Evolutionary conservation across 2,113 vertebrate genomes (phyloP), one percentile per base, ranked within the genome.

Genomic region (Trichomycterus rosablanca): DNA sequence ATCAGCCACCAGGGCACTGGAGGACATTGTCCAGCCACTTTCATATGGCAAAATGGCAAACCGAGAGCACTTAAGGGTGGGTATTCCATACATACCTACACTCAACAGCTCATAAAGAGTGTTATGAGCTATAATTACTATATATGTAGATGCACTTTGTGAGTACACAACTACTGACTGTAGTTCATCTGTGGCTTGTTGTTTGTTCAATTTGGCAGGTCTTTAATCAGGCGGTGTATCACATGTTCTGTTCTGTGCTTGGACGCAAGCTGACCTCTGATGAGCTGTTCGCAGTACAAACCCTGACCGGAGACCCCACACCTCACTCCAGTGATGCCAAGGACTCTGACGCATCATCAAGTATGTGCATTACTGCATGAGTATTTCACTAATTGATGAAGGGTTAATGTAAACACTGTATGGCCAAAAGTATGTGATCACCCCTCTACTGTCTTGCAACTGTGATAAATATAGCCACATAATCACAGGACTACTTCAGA

Each of bases 151-250:
- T 85, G 37, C 77, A 1, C 23, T 11, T 22, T 30, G 8, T 49
- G 56, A 16, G 32, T 49, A 32, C 35, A 48, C 22, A 44, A n/a
- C 57, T 15, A 42, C 1, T 23, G 22, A 28, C 6, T 34, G 19
- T 56, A n/a, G n/a, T n/a, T 4, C 19, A 32, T 22, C 9, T 42
- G 7, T 44, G 18, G 22, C n/a, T 58, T 44, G 23, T 52, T 23
- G 28, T 20, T 35, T 42, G 24, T 24, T 62, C 19, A 39, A 14
- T 69, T 66, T 75, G 82, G 32, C 71, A 97, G 93, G 73, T 83
- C 59, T 97, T 98, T 72, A 84, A 84, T 70, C 58, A 71, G 56
- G 91, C 89, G 7, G 77, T 97, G 72, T 87, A 90, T 83, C 71
- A 67, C 72, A 86, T 93, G 83, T 78, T 95, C 15, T 76, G 75